Evolutionary conservation across 35 echinoderm and acorn worm genomes (phyloP).

Genomic region (Hemicentrotus pulcherrimus): DNA sequence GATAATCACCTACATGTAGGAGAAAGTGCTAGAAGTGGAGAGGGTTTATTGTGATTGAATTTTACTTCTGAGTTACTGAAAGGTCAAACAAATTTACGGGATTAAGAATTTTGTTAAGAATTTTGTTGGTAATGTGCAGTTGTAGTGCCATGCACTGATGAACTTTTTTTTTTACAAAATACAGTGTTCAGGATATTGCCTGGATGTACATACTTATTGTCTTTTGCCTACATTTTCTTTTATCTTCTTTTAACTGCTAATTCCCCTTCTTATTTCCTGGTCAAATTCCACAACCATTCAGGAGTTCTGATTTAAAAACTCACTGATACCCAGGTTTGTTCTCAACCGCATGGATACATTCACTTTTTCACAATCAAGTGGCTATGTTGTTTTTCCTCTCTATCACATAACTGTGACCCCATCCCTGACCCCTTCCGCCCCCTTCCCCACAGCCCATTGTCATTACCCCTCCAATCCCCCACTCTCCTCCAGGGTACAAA

Average conservation of each 20-base stretch:
- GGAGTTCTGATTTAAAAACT: neutral
- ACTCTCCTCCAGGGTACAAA: neutral
- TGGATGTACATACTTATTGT: too few species aligned
- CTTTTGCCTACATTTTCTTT: neutral
- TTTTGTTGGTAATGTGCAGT: too few species aligned
- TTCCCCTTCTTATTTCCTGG: neutral
- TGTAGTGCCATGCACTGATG: too few species aligned
- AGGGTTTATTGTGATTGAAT: too few species aligned
- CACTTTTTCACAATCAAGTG: neutral
- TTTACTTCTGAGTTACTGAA: too few species aligned
- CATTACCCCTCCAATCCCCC: neutral
- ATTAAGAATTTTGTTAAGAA: too few species aligned
- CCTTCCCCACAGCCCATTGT: neutral
- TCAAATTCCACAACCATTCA: neutral
- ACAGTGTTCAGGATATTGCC: too few species aligned
- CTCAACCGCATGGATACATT: neutral
- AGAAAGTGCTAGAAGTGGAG: too few species aligned
- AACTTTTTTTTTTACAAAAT: too few species aligned
- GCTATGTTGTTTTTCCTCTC: neutral
- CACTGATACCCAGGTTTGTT: neutral
- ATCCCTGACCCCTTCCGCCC: neutral
- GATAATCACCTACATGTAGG: too few species aligned
- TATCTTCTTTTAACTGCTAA: neutral
- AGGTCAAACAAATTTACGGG: too few species aligned
- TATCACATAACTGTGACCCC: neutral